Percentiles rank a stretch among this genome's conserved stretches.
phyloP scores from a whole-genome alignment of 1,140 invertebrate species.

The Tribolium madens region DNA sequence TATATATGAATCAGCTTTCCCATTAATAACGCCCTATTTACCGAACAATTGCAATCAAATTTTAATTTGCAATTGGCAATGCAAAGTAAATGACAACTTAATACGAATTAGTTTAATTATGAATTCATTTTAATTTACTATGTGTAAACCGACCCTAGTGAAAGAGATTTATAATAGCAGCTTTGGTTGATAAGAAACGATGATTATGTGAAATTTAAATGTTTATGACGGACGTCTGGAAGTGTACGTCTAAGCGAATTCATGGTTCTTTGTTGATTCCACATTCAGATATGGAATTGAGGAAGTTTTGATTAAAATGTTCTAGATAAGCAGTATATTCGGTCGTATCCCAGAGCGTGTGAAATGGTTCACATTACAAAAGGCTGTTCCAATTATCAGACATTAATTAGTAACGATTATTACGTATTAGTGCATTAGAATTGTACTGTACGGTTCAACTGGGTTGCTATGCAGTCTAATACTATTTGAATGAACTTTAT shows the following conservation, averaged over 20 bases:
- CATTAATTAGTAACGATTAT: slow-evolving; percentile 45
- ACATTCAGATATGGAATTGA: slow-evolving; percentile 2
- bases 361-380: slow-evolving; percentile 31
- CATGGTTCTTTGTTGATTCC: slow-evolving; percentile 8
- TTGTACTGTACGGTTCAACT: slow-evolving; percentile 20
- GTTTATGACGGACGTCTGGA: background rate
- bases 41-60: no score
- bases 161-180: no score
- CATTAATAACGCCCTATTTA: no score
- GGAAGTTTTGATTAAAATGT: slow-evolving; percentile 23
- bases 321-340: slow-evolving; percentile 16
- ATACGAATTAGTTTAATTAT: no score
- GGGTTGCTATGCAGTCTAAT: slow-evolving; percentile 30
- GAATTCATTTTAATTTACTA: no score
- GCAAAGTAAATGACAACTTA: no score
- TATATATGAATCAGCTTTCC: background rate
- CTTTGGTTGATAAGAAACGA: background rate
- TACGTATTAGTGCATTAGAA: slow-evolving; percentile 40
- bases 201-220: background rate
- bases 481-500: slow-evolving; percentile 36
- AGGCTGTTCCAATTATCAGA: slow-evolving; percentile 41
- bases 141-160: no score
- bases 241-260: background rate
- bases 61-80: no score
- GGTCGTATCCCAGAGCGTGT: slow-evolving; percentile 18